These are phyloP conservation scores for Sarcophaga bullata DNA, from an alignment of 1,140 invertebrate genomes.

Conservation along the genomic window DNA sequence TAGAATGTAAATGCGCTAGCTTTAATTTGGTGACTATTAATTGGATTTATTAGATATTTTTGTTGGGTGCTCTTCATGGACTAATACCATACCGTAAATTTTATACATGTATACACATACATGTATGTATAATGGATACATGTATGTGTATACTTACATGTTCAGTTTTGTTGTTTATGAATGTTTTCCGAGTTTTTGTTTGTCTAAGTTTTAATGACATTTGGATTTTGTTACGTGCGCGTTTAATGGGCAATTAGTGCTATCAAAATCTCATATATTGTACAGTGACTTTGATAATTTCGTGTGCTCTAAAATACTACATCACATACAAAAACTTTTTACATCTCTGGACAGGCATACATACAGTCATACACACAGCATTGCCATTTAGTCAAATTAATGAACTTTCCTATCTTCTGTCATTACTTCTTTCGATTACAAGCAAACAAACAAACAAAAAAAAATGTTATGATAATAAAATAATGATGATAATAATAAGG, in stretches of 20 bases:
- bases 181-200: constrained; percentile 4
- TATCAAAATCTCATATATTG: constrained; percentile 43
- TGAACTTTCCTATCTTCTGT: constrained; percentile 3
- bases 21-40: constrained; percentile 26
- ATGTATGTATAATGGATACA: not conserved
- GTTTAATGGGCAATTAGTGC: constrained; percentile 44
- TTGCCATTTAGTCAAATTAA: constrained; percentile 2
- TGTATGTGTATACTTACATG: not conserved
- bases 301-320: not conserved
- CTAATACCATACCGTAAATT: no score
- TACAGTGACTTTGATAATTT: constrained; percentile 21
- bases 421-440: not conserved
- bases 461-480: not conserved
- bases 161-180: constrained; percentile 4
- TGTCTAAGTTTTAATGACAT: constrained; percentile 26
- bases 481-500: not conserved
- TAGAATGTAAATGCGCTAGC: not conserved
- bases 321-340: not conserved
- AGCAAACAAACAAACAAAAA: constrained; percentile 12
- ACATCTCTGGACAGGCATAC: not conserved
- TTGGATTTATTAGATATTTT: constrained; percentile 36
- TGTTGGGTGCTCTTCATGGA: not conserved
- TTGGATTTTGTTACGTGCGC: constrained; percentile 29
- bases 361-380: no score
- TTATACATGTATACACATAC: not conserved